phyloP scores from a whole-genome alignment of 2,113 vertebrate species.

The Burhinus oedicnemus region DNA sequence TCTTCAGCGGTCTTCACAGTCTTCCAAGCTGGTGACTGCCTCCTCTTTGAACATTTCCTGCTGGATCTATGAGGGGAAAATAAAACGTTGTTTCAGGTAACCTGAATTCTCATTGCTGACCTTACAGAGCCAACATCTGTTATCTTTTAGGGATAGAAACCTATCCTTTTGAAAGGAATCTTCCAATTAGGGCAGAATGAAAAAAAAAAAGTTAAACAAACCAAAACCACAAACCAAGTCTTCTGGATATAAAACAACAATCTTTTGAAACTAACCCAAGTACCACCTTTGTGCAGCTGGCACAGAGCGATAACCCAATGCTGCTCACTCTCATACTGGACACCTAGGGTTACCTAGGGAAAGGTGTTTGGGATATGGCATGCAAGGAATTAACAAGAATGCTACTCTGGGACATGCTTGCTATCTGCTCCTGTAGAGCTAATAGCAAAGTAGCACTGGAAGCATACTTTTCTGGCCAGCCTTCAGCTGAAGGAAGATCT shows the following conservation, averaged over 20 bases:
- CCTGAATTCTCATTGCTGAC: not conserved
- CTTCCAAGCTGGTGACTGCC: not conserved
- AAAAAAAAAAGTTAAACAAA: no score
- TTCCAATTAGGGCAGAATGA: not conserved
- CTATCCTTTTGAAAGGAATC: no score
- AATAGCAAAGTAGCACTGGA: no score
- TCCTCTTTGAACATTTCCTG: slow-evolving; percentile 59
- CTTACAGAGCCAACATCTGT: not conserved
- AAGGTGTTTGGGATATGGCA: not conserved
- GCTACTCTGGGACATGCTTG: fast-evolving
- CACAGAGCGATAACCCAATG: not conserved
- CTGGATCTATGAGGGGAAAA: slow-evolving; percentile 57
- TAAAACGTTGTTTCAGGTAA: not conserved
- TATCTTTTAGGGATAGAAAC: not conserved
- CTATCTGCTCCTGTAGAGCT: not conserved
- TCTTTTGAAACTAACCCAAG: not conserved
- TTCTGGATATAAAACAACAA: not conserved
- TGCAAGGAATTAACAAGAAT: no score
- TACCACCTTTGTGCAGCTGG: not conserved
- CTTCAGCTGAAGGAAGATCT: not conserved
- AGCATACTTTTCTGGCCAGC: no score
- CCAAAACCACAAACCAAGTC: not conserved
- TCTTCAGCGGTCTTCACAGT: no score
- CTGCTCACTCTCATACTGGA: not conserved
- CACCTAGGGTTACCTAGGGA: not conserved